phyloP scores from a whole-genome alignment of 2,797 vertebrate genomes.

The Cossypha dichroa region DNA sequence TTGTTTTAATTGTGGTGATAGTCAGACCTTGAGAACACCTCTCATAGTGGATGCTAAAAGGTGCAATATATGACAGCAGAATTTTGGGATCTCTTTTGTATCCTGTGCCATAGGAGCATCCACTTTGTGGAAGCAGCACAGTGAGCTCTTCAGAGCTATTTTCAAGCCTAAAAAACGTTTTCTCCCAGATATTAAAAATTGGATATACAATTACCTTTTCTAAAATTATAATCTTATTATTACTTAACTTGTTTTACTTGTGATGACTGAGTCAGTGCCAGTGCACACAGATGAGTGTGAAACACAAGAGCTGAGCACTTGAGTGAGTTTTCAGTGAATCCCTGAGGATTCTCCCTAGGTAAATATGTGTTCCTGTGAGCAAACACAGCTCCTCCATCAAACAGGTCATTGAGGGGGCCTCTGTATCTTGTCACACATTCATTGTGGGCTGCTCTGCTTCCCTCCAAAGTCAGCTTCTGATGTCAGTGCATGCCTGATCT shows the following conservation, averaged over 20 bases:
- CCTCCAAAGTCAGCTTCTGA: not conserved
- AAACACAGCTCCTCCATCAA: not conserved
- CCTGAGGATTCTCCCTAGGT: not conserved
- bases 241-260: not conserved
- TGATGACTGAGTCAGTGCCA: fast-evolving
- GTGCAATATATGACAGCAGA: too few species aligned
- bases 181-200: not conserved
- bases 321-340: not conserved
- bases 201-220: not conserved
- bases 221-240: not conserved
- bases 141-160: too few species aligned
- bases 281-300: not conserved
- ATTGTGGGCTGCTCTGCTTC: not conserved
- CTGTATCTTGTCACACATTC: not conserved
- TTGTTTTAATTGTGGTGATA: too few species aligned
- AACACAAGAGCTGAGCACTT: not conserved
- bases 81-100: too few species aligned
- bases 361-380: not conserved
- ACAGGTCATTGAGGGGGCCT: not conserved
- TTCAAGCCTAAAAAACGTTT: too few species aligned
- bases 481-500: not conserved
- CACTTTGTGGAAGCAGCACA: too few species aligned
- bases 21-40: too few species aligned
- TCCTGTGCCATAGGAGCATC: too few species aligned
- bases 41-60: too few species aligned